Conservation (phyloP, 2,888 invertebrate genomes). For the Parascotia fuliginaria region DNA sequence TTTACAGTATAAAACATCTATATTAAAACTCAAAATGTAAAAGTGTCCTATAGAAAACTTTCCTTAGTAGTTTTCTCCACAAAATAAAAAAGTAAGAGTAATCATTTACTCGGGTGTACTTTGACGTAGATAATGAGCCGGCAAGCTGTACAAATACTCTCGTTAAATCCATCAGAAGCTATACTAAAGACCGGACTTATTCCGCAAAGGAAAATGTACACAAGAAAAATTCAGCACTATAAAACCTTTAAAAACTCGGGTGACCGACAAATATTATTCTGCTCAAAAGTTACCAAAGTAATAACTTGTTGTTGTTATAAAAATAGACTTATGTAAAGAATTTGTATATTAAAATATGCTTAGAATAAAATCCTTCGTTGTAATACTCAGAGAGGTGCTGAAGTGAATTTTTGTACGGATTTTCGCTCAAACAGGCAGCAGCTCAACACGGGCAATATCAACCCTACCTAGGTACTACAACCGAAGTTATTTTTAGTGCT, state of each 20-base stretch:
- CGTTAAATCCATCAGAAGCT: slow-evolving; percentile 3
- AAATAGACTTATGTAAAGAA: neutral
- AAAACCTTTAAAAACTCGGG: neutral
- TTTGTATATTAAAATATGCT: too few relatives aligned
- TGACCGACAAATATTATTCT: neutral
- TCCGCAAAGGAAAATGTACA: neutral
- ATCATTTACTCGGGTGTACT: neutral
- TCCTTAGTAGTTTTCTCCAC: neutral
- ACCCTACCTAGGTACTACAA: too few relatives aligned
- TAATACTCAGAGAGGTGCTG: too few relatives aligned
- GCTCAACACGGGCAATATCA: too few relatives aligned
- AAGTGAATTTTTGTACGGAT: too few relatives aligned
- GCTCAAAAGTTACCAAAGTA: neutral
- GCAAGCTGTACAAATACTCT: slow-evolving; percentile 31
- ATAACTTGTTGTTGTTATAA: neutral
- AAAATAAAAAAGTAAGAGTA: slow-evolving; percentile 2
- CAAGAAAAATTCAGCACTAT: neutral
- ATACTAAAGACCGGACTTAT: slow-evolving; percentile 1
- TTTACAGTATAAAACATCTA: too few relatives aligned
- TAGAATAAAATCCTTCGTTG: too few relatives aligned
- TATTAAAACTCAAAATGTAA: too few relatives aligned
- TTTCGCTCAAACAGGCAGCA: too few relatives aligned
- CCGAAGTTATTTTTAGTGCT: too few relatives aligned
- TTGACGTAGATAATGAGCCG: slow-evolving; percentile 5
- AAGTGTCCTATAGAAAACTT: neutral